phyloP scores from a whole-genome alignment of 2,113 vertebrate genomes.

The Grammomys surdaster region DNA sequence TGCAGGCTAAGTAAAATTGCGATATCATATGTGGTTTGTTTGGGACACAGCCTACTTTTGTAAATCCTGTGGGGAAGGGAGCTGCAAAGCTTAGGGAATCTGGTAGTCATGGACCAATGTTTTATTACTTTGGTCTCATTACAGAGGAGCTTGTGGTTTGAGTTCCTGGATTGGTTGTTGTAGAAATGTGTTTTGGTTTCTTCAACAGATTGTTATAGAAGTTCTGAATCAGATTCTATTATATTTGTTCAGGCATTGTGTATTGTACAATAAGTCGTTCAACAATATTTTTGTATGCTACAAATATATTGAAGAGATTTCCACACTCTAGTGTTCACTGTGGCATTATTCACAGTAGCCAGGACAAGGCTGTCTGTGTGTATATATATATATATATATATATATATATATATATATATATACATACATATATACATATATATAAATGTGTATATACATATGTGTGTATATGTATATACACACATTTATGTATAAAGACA shows the following conservation, averaged over 20 bases:
- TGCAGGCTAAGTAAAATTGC: background rate
- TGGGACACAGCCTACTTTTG: background rate
- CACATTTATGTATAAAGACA: too few species aligned
- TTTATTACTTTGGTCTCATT: background rate
- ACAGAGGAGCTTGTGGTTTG: background rate
- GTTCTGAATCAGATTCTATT: background rate
- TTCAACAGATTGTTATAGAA: background rate
- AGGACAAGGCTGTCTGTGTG: background rate
- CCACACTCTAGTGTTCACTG: background rate
- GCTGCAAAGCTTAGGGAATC: background rate
- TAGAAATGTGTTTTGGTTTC: slow-evolving; percentile 23
- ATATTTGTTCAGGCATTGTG: background rate
- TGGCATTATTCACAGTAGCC: background rate
- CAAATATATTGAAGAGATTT: background rate
- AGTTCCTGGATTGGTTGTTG: background rate
- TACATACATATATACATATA: too few species aligned
- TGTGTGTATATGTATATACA: too few species aligned
- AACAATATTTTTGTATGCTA: slow-evolving; percentile 15
- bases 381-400: too few species aligned
- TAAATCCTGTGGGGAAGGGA: background rate
- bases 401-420: too few species aligned
- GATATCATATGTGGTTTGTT: background rate
- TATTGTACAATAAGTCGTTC: background rate
- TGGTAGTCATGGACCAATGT: background rate
- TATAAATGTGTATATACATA: too few species aligned